Evolutionary conservation across 2,113 vertebrate species (phyloP).

Genomic region (Entomyzon cyanotis): DNA sequence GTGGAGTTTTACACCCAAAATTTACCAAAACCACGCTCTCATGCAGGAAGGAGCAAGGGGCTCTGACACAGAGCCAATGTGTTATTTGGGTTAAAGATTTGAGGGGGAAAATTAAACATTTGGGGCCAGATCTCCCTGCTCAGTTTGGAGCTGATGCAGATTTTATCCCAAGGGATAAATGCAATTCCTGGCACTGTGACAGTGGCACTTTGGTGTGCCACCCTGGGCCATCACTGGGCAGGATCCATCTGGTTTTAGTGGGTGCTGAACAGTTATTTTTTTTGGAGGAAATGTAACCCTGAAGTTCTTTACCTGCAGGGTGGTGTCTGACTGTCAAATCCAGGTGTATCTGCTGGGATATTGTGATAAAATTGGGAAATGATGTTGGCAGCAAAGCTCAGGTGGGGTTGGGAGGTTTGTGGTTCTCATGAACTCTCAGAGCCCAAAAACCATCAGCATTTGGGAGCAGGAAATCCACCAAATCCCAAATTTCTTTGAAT

Average conservation of each 20-base stretch:
- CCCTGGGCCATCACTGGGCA: background rate
- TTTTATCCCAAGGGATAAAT: background rate
- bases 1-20: background rate
- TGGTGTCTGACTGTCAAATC: background rate
- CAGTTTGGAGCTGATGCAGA: background rate
- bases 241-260: fast-evolving
- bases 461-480: background rate
- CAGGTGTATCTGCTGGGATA: background rate
- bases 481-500: background rate
- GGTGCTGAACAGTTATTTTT: background rate
- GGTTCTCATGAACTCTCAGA: background rate
- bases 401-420: background rate
- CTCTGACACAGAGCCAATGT: background rate
- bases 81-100: background rate
- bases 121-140: background rate
- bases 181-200: background rate
- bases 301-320: background rate
- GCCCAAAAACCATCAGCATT: background rate
- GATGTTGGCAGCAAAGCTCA: fast-evolving
- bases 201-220: background rate
- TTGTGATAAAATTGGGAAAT: background rate
- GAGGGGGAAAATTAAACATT: background rate
- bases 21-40: background rate
- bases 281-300: no score
- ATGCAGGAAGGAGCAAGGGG: background rate